Base-by-base conservation (phyloP, 2,888 invertebrate species). In the Crocallis elinguaria region DNA sequence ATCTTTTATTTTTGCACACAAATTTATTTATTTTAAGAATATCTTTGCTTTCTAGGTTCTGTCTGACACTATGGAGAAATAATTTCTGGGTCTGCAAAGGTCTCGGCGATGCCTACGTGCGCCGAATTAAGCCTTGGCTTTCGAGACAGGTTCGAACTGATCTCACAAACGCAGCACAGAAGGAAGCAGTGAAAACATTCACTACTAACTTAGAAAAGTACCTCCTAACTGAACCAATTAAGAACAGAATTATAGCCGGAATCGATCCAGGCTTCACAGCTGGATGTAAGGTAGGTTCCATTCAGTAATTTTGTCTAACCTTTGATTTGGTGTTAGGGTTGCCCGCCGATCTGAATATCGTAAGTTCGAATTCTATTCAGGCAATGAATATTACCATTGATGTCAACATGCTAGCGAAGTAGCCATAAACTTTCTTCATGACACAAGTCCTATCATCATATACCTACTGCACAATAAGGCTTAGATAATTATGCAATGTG, bases 231-330 rank as follows among this genome's bases (percentile, higher is more conserved):
- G 94, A 96, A 12, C 98, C 98, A 0, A 91, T 97, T 0, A 94
- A 95, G 73, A 97, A 96, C 25, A 94, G 94, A 77, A 91, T 93
- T 5, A 95, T 98, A 51, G 87, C 97, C 19, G 98, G 97, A 0
- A 93, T 98, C 42, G 98, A 98, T 89, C 98, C 98, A 0, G 98
- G 98, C 0, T 98, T 95, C 76, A 91, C 86, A 57, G 95, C 97
- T 75, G 98, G 98, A 0, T 98, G 98, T 77, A 98, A 98, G 93
- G 86, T 96, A 62, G 6, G 23, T 4, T 6, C 2, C 12, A 30
- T 12, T 27, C 27, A 5, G n/a, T n/a, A 3, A n/a, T 27, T 27
- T 27, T 0, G 27, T 1, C 11, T 27, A 27, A n/a, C 11, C 11
- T n/a, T 11, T 5, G 11, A 9, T n/a, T n/a, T n/a, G n/a, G n/a